Conservation (phyloP, 2,888 invertebrate genomes). For the Eucera pruinosa region DNA sequence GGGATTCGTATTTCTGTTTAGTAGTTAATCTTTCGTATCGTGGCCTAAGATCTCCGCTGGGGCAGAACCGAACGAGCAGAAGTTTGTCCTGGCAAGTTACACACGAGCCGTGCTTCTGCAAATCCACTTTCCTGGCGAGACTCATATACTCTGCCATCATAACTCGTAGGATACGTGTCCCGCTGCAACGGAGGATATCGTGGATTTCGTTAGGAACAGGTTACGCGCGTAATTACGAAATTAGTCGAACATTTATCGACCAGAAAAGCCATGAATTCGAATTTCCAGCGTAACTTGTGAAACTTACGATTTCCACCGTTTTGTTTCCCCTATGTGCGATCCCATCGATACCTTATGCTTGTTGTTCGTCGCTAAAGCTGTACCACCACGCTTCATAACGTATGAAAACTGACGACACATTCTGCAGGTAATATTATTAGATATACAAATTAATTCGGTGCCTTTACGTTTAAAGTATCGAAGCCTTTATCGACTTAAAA, state of each 20-base stretch:
- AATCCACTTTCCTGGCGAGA: conserved; percentile 46
- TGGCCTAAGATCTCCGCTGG: conserved; percentile 16
- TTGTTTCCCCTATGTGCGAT: not conserved
- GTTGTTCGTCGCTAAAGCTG: not conserved
- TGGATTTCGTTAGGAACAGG: conserved; percentile 4
- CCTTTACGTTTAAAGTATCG: too few relatives aligned
- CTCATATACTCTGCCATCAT: not conserved
- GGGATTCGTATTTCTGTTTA: conserved; percentile 26
- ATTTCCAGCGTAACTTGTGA: conserved; percentile 2
- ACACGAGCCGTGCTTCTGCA: conserved; percentile 12
- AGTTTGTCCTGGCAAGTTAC: conserved; percentile 41
- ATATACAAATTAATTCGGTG: too few relatives aligned
- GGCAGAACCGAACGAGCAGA: conserved; percentile 1
- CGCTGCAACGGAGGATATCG: not conserved
- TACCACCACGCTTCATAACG: too few relatives aligned
- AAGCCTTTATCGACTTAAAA: too few relatives aligned
- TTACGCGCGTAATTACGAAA: conserved; percentile 34
- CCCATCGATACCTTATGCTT: not conserved
- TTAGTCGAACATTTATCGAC: conserved; percentile 41
- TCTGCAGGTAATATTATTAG: too few relatives aligned
- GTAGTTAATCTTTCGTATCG: conserved; percentile 51
- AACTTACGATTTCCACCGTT: conserved; percentile 10
- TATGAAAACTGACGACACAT: too few relatives aligned
- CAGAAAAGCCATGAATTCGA: conserved; percentile 11
- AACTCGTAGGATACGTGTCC: conserved; percentile 27